Base-by-base conservation (phyloP, 37 sponge, comb jelly and placozoan genomes). In the Tethya wilhelma region DNA sequence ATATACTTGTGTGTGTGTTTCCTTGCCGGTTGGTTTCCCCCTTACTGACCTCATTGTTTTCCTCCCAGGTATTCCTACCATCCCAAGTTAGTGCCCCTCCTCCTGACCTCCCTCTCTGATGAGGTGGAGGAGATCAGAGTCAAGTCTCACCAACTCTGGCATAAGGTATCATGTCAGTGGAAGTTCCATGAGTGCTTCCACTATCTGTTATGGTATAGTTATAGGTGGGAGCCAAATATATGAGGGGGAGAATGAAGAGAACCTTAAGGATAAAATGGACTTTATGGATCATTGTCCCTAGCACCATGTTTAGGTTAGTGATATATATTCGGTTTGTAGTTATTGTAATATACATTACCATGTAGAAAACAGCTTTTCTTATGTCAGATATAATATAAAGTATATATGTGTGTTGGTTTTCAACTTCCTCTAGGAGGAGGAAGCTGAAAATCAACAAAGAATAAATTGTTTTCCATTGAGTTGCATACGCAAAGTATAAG, bases 21-120 rank as follows among this genome's bases (percentile, higher is more conserved):
- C n/a, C n/a, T n/a, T n/a, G n/a, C n/a, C n/a, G n/a, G n/a, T n/a
- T n/a, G n/a, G n/a, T n/a, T n/a, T n/a, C n/a, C n/a, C n/a, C n/a
- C n/a, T n/a, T n/a, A n/a, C n/a, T n/a, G n/a, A n/a, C 9, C 55
- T 26, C 65, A 22, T 43, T 8, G 9, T 66, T 31, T 4, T 31
- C 38, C 19, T 2, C 19, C 7, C 59, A 93, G 99, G 79, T 98
- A 98, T 74, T 96, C 96, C 32, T 98, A 92, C 72, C 91, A 90
- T 70, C 92, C 93, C 78, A 89, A 90, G 56, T 69, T 98, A 2
- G 45, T 98, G 4, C 99, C 99, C 1, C 78, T 98, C 32, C 67
- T 98, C 19, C 63, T 98, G 36, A 94, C 86, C 30, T 90, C 93
- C 22, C 36, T 92, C 9, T 60, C 76, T 28, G 99, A 98, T 74